phyloP scores from a whole-genome alignment of 2,113 vertebrate species.

The Galemys pyrenaicus region DNA sequence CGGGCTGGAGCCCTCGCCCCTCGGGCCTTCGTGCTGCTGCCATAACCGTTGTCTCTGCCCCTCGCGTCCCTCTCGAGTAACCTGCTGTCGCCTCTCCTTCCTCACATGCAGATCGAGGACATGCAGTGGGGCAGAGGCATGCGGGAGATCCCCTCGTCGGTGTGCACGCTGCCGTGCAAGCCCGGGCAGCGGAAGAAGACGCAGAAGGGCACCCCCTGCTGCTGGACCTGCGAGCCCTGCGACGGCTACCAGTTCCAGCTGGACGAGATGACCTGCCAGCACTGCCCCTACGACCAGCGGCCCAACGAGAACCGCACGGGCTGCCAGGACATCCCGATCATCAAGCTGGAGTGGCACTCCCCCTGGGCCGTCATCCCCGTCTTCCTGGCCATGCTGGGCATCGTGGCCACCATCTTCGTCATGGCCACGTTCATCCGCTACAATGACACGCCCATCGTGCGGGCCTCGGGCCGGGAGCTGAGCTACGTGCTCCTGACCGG shows the following conservation, averaged over 20 bases:
- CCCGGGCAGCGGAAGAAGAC: slow-evolving; percentile 94
- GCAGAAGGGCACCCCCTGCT: slow-evolving; percentile 95
- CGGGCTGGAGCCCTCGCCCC: too few species aligned
- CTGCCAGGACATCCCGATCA: slow-evolving; percentile 94
- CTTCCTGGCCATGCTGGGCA: slow-evolving; percentile 96
- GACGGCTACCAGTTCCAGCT: slow-evolving; percentile 95
- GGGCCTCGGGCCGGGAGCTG: slow-evolving; percentile 94
- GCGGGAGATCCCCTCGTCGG: slow-evolving; percentile 89
- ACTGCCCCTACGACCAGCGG: slow-evolving; percentile 92
- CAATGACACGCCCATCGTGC: slow-evolving; percentile 96
- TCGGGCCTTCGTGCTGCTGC: too few species aligned
- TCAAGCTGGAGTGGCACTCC: slow-evolving; percentile 96
- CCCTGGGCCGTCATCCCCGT: slow-evolving; percentile 96
- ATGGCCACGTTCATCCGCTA: slow-evolving; percentile 95
- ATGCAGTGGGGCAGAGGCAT: slow-evolving; percentile 94
- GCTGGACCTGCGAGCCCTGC: slow-evolving; percentile 96
- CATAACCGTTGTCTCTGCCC: accelerated
- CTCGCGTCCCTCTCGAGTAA: slow-evolving; percentile 15
- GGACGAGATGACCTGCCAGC: slow-evolving; percentile 94
- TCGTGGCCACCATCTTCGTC: slow-evolving; percentile 95
- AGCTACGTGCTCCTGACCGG: slow-evolving; percentile 96
- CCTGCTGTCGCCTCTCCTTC: neutral
- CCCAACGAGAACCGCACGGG: slow-evolving; percentile 93
- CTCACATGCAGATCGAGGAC: slow-evolving; percentile 89
- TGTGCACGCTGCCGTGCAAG: slow-evolving; percentile 94